These are phyloP conservation scores for Aphidius colemani DNA, from an alignment of 2,888 invertebrate genomes.

Conservation along the genomic window DNA sequence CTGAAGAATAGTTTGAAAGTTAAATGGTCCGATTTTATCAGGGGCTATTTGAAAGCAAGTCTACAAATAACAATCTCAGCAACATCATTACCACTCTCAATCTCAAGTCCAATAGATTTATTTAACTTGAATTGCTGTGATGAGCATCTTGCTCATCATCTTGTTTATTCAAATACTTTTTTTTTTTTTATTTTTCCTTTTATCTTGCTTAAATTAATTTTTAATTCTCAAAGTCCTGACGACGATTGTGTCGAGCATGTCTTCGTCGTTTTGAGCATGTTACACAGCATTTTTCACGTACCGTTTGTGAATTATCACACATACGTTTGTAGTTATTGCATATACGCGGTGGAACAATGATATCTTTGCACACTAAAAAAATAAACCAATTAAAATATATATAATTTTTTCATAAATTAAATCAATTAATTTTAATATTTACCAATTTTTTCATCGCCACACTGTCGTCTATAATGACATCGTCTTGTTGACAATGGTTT, in stretches of 20 bases:
- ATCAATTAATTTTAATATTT: slow-evolving; percentile 19
- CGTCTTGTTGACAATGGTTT: slow-evolving; percentile 48
- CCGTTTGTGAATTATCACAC: slow-evolving; percentile 48
- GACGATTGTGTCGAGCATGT: slow-evolving; percentile 42
- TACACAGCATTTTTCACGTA: slow-evolving; percentile 51
- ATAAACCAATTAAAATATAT: slow-evolving; percentile 14
- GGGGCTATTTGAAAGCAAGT: too few relatives aligned
- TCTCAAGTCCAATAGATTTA: not conserved
- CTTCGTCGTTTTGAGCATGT: slow-evolving; percentile 50
- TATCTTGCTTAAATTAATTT: not conserved
- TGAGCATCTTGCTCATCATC: too few relatives aligned
- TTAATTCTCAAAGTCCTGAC: slow-evolving; percentile 35
- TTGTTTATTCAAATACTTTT: not conserved
- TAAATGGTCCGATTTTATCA: too few relatives aligned
- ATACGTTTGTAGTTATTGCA: slow-evolving; percentile 50
- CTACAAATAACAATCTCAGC: too few relatives aligned
- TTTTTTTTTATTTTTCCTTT: not conserved
- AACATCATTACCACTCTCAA: too few relatives aligned
- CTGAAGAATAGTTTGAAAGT: too few relatives aligned
- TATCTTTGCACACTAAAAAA: slow-evolving; percentile 48
- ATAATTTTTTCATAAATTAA: slow-evolving; percentile 20
- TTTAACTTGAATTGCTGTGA: not conserved
- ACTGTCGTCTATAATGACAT: slow-evolving; percentile 50
- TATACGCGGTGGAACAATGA: slow-evolving; percentile 43
- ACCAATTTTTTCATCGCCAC: slow-evolving; percentile 49